Base-by-base conservation (phyloP, 2,113 vertebrate genomes). In the Catharus bicknelli region DNA sequence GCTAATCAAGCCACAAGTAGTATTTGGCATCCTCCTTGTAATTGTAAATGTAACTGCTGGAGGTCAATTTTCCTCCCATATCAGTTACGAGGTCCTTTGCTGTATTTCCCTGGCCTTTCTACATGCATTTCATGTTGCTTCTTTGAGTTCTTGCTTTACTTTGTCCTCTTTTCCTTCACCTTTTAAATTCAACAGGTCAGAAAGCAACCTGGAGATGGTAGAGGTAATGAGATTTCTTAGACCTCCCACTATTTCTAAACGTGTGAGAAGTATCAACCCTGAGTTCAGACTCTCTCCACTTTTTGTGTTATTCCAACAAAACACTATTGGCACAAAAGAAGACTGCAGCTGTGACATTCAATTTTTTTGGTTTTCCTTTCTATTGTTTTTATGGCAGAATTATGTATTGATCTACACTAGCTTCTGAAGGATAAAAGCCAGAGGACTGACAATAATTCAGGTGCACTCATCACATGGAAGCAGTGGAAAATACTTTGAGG, bases 311-410 rank as follows among this genome's bases (percentile, higher is more conserved):
- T 38, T 40, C 40, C 30, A 43, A 51, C 74, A 27, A 94, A 94
- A 85, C 0, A 0, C 18, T 4, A 0, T 7, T 17, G 54, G 38
- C 3, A 8, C 55, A 64, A 64, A 76, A 83, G 18, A 73, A 15
- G 22, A 83, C 1, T 34, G 20, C 11, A 25, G 27, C 16, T 80
- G 47, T 86, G 68, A 43, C 40, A 53, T 68, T 64, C 30, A 51
- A 10, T 7, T 70, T 50, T 7, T 32, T 10, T 30, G 38, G 25
- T n/a, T 73, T 61, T 54, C 3, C 15, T 30, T 59, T 68, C 53
- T 81, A 57, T 20, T 88, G 36, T 40, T 90, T 81, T 86, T 64
- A 61, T 10, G 36, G 43, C 34, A 90, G 64, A 88, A 86, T 63
- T 32, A 32, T 1, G 3, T n/a, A 73, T 1, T 83, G 63, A 78